Evolutionary conservation across 2,888 invertebrate species (phyloP).

Genomic region (Andrena hattorfiana): DNA sequence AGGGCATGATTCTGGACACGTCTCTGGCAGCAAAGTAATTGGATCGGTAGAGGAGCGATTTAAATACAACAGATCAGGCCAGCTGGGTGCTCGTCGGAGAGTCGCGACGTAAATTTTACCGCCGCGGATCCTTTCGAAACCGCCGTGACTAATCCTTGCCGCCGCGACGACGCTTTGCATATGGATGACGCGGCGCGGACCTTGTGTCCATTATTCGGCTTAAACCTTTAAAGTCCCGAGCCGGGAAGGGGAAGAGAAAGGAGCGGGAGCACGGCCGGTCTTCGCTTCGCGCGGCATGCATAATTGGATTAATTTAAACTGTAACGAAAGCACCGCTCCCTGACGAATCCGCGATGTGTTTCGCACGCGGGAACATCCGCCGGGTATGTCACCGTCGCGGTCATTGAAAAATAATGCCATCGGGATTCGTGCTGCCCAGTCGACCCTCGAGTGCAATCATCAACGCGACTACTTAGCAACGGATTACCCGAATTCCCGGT

Average conservation of each 20-base stretch:
- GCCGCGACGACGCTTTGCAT: constrained; percentile 75
- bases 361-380: constrained; percentile 22
- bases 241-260: constrained; percentile 46
- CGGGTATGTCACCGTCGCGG: neutral
- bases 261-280: constrained; percentile 72
- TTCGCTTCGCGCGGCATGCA: constrained; percentile 73
- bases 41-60: constrained; percentile 12
- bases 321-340: constrained; percentile 62
- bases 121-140: constrained; percentile 55
- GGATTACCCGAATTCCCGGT: neutral
- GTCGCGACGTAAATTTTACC: constrained; percentile 42
- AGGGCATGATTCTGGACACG: neutral
- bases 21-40: neutral
- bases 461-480: neutral
- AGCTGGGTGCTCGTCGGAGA: constrained; percentile 33
- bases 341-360: constrained; percentile 27
- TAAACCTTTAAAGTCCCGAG: constrained; percentile 73
- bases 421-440: neutral
- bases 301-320: constrained; percentile 83
- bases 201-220: constrained; percentile 77
- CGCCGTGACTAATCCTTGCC: constrained; percentile 77
- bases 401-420: neutral
- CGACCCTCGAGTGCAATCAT: neutral
- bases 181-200: constrained; percentile 77
- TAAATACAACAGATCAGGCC: constrained; percentile 30